Base-by-base conservation (phyloP, 1,140 invertebrate species). In the Drosophila baimaii region DNA sequence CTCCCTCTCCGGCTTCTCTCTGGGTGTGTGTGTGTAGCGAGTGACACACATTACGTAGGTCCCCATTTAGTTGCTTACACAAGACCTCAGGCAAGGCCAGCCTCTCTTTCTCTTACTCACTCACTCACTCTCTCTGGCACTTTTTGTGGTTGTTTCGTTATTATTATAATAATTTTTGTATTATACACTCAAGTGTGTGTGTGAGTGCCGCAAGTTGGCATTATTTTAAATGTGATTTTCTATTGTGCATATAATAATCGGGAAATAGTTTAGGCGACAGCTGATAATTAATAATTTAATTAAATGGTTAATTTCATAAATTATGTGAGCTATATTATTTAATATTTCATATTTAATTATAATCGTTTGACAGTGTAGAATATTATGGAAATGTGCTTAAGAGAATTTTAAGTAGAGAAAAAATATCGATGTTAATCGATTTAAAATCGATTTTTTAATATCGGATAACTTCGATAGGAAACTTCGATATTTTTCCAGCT, bases 31-130 rank as follows among this genome's bases (percentile, higher is more conserved):
- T 77, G 58, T 70, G 64, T 27, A 58, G 56, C 72, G 62, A 74
- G 81, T 84, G 81, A 85, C 81, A 85, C 82, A 85, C 78, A 85
- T 81, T 76, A 78, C 64, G 63, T 77, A 62, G 72, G 62, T 76
- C 46, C 62, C 73, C 73, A 76, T 76, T 76, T 76, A 76, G 73
- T 55, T 62, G 73, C 73, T 77, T 77, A 77, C 49, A 77, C 74
- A 77, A 77, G 73, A 77, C 74, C 73, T 57, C 68, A 39, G 68
- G 68, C 68, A 71, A 71, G 68, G 68, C 52, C 66, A 71, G 51
- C 43, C 65, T 47, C 63, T 41, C 33, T 41, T 33, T 23, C 51
- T 29, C 9, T 21, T 35, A 12, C 44, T 37, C 33, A 23, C 12
- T 68, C 51, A 15, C 27, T 33, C 17, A 46, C 41, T 27, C 27